Evolutionary conservation across 2,113 vertebrate species (phyloP).

Genomic region (Stictonetta naevosa): DNA sequence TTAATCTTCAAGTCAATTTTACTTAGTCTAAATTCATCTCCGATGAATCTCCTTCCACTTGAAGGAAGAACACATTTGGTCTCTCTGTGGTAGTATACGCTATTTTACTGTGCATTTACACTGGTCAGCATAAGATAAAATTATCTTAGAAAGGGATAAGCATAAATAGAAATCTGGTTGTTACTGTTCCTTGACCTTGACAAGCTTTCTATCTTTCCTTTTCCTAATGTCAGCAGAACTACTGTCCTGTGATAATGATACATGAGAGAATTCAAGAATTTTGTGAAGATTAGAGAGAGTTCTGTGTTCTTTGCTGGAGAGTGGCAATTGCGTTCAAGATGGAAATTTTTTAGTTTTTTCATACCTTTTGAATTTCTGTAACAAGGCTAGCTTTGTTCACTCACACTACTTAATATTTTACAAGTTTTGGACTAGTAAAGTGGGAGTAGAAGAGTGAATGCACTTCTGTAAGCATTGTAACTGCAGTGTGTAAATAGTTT

Average conservation of each 20-base stretch:
- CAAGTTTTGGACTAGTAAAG: background rate
- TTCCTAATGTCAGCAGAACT: background rate
- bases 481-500: background rate
- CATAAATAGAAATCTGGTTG: background rate
- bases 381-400: background rate
- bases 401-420: background rate
- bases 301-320: background rate
- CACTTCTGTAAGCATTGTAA: background rate
- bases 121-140: background rate
- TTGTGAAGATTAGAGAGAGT: background rate
- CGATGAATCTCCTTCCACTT: fast-evolving
- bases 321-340: background rate
- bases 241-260: background rate
- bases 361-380: background rate
- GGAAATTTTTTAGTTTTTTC: background rate
- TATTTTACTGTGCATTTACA: background rate
- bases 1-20: background rate
- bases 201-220: background rate
- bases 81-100: background rate
- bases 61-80: background rate
- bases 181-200: background rate
- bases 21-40: background rate
- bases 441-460: background rate
- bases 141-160: background rate
- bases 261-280: background rate